Evolutionary conservation across 2,888 invertebrate genomes (phyloP).

Genomic region (Apocheima hispidaria): DNA sequence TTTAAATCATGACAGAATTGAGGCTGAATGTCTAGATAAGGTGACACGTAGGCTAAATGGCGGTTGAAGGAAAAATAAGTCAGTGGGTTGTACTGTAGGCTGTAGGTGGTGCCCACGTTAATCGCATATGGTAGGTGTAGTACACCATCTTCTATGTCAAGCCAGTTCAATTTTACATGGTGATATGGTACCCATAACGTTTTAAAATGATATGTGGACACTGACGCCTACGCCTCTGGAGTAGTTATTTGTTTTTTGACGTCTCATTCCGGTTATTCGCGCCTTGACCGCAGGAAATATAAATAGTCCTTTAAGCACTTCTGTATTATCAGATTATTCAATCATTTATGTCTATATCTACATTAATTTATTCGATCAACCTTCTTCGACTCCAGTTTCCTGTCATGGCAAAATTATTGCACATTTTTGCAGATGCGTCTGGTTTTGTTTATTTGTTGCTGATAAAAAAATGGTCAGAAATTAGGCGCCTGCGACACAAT

Average conservation of each 20-base stretch:
- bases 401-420: constrained; percentile 31
- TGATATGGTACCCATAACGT: constrained; percentile 46
- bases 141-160: constrained; percentile 68
- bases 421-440: constrained; percentile 50
- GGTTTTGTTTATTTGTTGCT: constrained; percentile 57
- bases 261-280: constrained; percentile 21
- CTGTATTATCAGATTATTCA: constrained; percentile 15
- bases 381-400: constrained; percentile 11
- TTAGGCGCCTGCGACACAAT: constrained; percentile 78
- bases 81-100: constrained; percentile 79
- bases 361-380: constrained; percentile 27
- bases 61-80: constrained; percentile 68
- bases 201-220: constrained; percentile 32
- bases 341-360: constrained; percentile 17
- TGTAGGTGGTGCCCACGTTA: constrained; percentile 83
- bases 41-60: constrained; percentile 76
- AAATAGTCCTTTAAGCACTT: constrained; percentile 18
- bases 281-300: constrained; percentile 26
- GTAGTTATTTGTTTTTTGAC: constrained; percentile 21
- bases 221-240: constrained; percentile 21
- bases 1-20: constrained; percentile 52
- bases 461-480: constrained; percentile 63
- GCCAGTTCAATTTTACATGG: constrained; percentile 47
- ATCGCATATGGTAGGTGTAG: constrained; percentile 74
- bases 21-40: constrained; percentile 61